Percentiles rank a stretch among this genome's conserved stretches.
Evolutionary conservation across 2,113 vertebrate species (phyloP).

Genomic region (Leucosticte australis): DNA sequence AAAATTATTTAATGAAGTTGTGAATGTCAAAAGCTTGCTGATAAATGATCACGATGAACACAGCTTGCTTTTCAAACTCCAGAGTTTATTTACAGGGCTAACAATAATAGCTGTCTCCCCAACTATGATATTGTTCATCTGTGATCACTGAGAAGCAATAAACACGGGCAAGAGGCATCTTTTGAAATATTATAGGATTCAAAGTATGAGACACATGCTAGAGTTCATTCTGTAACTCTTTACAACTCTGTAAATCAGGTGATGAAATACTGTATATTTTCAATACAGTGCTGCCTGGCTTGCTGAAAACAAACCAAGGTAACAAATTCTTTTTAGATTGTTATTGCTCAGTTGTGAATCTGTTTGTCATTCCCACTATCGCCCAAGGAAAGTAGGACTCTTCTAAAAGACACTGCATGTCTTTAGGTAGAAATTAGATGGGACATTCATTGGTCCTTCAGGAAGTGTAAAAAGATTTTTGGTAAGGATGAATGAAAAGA

Average conservation of each 20-base stretch:
- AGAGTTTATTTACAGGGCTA: slow-evolving; percentile 9
- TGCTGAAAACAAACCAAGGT: not conserved
- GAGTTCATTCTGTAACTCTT: not conserved
- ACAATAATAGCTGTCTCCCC: not conserved
- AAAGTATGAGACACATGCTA: not conserved
- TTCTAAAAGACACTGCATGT: not conserved
- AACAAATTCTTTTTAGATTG: not conserved
- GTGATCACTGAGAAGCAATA: not conserved
- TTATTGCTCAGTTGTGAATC: not conserved
- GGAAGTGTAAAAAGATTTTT: not conserved
- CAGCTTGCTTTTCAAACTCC: not conserved
- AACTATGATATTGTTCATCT: not conserved
- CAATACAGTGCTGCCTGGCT: not conserved
- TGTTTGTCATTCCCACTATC: not conserved
- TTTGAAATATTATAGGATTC: not conserved
- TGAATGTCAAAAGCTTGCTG: slow-evolving; percentile 6
- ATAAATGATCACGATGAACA: not conserved
- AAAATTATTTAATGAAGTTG: slow-evolving; percentile 47
- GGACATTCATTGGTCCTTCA: not conserved
- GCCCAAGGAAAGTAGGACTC: not conserved
- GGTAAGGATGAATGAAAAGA: not conserved
- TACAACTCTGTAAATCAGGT: not conserved
- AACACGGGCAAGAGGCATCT: not conserved
- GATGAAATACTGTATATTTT: not conserved
- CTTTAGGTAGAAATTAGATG: not conserved